These are phyloP conservation scores for Silvanus unidentatus DNA, from an alignment of 2,888 invertebrate species.

Conservation along the genomic window DNA sequence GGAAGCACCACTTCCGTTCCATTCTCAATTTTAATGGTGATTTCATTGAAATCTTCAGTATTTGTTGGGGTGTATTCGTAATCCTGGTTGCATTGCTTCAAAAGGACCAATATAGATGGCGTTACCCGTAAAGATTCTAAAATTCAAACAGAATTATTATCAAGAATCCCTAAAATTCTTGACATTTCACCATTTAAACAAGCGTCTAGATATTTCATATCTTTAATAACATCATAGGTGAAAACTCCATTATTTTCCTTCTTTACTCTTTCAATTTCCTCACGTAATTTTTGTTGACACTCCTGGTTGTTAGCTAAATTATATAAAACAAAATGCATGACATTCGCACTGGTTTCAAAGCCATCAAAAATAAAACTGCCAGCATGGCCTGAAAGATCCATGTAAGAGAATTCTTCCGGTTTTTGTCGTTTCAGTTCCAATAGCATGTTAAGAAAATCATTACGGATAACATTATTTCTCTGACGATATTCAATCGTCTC, in stretches of 20 bases:
- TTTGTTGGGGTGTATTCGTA: constrained; percentile 23
- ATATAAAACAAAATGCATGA: constrained; percentile 46
- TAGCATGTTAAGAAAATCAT: constrained; percentile 45
- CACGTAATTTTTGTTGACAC: constrained; percentile 43
- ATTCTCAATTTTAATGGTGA: constrained; percentile 24
- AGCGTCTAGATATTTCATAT: constrained; percentile 49
- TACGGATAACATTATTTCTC: constrained; percentile 37
- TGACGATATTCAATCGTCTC: constrained; percentile 40
- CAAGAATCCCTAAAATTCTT: constrained; percentile 1
- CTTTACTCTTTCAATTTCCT: constrained; percentile 43
- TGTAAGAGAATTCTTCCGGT: constrained; percentile 32
- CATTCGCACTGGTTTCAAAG: constrained; percentile 51
- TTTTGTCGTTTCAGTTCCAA: constrained; percentile 30
- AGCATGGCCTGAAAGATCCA: constrained; percentile 51
- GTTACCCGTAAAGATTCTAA: constrained; percentile 20
- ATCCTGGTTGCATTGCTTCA: constrained; percentile 27
- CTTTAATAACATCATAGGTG: constrained; percentile 47
- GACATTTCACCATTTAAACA: constrained; percentile 43
- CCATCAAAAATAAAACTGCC: constrained; percentile 52
- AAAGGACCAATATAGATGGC: constrained; percentile 18
- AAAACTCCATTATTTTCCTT: constrained; percentile 39
- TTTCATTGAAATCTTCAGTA: constrained; percentile 16
- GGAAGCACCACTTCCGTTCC: constrained; percentile 38
- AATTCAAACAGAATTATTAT: constrained; percentile 10
- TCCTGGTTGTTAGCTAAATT: constrained; percentile 47